Percentiles rank a stretch among this genome's conserved stretches.
Evolutionary conservation across 1,140 invertebrate genomes (phyloP).

Genomic region (Battus philenor): DNA sequence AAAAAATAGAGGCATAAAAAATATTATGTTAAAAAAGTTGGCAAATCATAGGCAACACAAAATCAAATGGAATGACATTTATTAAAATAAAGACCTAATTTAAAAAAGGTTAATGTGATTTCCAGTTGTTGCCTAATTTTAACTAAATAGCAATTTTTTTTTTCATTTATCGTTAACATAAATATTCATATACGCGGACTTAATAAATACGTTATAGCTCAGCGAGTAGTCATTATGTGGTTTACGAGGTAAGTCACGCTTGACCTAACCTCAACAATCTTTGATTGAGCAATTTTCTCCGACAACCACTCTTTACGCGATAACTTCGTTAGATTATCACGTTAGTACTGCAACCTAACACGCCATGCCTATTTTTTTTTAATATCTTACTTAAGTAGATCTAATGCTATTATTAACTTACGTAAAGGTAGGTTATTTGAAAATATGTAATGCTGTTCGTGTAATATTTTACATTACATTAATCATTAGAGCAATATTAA

Average conservation of each 20-base stretch:
- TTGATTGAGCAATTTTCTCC: constrained; percentile 45
- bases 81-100: no score
- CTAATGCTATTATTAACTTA: no score
- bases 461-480: no score
- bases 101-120: no score
- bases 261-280: constrained; percentile 31
- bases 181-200: constrained; percentile 28
- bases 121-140: constrained; percentile 3
- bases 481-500: no score
- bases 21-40: no score
- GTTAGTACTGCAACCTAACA: constrained; percentile 16
- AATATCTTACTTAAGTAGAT: constrained; percentile 5
- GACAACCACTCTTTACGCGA: constrained; percentile 29
- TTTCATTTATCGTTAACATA: constrained; percentile 16
- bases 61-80: no score
- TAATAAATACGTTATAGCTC: constrained; percentile 30
- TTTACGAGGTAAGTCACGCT: constrained; percentile 42
- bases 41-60: no score
- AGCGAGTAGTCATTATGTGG: constrained; percentile 32
- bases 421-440: constrained; percentile 3
- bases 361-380: constrained; percentile 10
- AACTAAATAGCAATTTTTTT: neutral
- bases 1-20: no score
- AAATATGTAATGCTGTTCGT: no score
- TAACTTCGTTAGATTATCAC: constrained; percentile 34